These are phyloP conservation scores for Mamestra brassicae DNA, from an alignment of 2,888 invertebrate species.

Conservation along the genomic window DNA sequence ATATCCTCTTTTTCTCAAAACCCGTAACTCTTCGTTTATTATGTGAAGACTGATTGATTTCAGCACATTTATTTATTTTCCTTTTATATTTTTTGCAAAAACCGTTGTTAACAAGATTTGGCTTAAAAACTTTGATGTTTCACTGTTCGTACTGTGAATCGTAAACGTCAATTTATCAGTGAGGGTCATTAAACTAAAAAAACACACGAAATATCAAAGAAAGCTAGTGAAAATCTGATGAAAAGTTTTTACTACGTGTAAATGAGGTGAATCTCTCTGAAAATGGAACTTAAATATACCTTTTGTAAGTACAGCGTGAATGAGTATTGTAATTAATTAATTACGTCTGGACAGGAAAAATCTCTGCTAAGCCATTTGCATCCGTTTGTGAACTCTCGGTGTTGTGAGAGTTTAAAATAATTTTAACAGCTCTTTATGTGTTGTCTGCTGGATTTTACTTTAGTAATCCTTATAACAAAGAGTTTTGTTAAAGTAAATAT, in stretches of 20 bases:
- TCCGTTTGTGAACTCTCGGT: constrained; percentile 14
- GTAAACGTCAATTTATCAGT: constrained; percentile 36
- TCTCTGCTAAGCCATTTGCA: constrained; percentile 16
- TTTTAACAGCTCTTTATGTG: constrained; percentile 30
- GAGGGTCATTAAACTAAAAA: constrained; percentile 17
- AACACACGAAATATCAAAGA: constrained; percentile 42
- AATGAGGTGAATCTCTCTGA: constrained; percentile 30
- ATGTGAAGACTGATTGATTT: constrained; percentile 59
- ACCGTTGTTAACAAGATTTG: constrained; percentile 29
- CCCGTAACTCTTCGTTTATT: constrained; percentile 54
- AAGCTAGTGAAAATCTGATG: constrained; percentile 25
- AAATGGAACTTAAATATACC: constrained; percentile 4
- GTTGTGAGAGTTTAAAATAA: constrained; percentile 20
- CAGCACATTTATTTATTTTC: constrained; percentile 9
- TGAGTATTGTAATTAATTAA: constrained; percentile 27
- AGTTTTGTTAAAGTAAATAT: not conserved
- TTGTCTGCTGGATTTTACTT: constrained; percentile 1
- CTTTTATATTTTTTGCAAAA: constrained; percentile 25
- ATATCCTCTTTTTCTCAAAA: constrained; percentile 49
- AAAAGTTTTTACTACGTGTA: constrained; percentile 13
- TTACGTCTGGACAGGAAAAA: constrained; percentile 31
- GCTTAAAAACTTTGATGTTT: constrained; percentile 29
- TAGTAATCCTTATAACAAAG: not conserved
- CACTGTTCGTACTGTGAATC: not conserved
- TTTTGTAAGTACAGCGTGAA: constrained; percentile 1